Conservation (phyloP, 2,113 vertebrate species). For the Aptenodytes forsteri region DNA sequence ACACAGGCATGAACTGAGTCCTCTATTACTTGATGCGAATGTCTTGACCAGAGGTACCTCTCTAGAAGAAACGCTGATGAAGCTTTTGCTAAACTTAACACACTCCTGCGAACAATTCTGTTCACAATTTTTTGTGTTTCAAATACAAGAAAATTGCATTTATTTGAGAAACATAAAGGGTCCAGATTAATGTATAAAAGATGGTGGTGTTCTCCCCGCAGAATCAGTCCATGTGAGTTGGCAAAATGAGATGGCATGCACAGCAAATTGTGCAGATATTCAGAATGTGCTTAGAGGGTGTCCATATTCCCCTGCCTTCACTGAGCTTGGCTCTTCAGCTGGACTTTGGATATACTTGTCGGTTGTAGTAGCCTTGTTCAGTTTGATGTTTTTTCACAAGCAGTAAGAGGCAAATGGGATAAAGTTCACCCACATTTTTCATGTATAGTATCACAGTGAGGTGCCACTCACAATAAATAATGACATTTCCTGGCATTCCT, state of each 20-base stretch:
- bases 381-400: background rate
- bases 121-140: background rate
- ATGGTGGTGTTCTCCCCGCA: background rate
- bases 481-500: background rate
- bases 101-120: background rate
- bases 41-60: background rate
- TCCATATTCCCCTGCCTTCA: background rate
- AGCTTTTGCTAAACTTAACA: background rate
- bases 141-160: background rate
- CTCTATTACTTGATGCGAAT: background rate
- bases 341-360: background rate
- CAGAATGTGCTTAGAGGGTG: background rate
- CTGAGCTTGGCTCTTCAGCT: background rate
- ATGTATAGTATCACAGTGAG: background rate
- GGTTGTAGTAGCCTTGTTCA: background rate
- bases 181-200: background rate
- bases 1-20: background rate
- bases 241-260: background rate
- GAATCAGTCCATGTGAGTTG: background rate
- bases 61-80: background rate
- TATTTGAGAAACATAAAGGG: background rate
- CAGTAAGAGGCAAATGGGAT: background rate
- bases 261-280: background rate
- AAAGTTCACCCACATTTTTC: background rate
- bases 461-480: background rate